Base-by-base conservation (phyloP, 2,113 vertebrate species). In the Ceyx melanurus region DNA sequence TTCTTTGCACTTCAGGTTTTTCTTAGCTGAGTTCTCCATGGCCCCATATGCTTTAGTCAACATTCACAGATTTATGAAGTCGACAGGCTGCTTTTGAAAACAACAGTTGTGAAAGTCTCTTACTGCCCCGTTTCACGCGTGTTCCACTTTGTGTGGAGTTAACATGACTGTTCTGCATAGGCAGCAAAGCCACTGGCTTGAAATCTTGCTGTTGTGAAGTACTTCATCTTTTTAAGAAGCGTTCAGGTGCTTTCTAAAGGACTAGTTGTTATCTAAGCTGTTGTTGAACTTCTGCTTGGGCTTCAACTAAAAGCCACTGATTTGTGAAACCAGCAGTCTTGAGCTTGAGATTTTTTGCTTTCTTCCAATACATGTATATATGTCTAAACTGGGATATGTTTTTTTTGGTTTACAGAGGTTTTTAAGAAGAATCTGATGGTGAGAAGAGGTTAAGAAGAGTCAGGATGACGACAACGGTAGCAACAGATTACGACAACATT, bases 401-500 rank as follows among this genome's bases (percentile, higher is more conserved):
- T 3, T 22, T 62, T 92, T 86, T 62, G 13, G 94, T 61, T 77
- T 77, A 11, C 90, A 98, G 98, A 97, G 92, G 94, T 96, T 92
- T 75, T 93, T 97, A 95, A 97, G 96, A 97, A 97, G 97, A 96
- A 77, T 96, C 98, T 96, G 96, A 99, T 99, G 98, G 97, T 97
- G 97, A 97, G 93, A 95, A 95, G 70, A 94, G 82, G 83, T 92
- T 93, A 95, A 98, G 96, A 97, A 91, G 92, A 81, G 96, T 97
- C 98, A 99, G 89, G 96, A 99, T 99, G 99, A 99, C 99, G 48
- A 98, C 99, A 58, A 98, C 99, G 33, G 98, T 99, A 96, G 98
- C 99, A 13, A 98, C 98, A 82, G 99, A 99, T 93, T 98, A 95
- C 18, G 99, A 99, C 93, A 99, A 98, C 95, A 98, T 99, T 95